A percentile compares a stretch with the other conserved stretches of the same genome.
These are phyloP conservation scores for Leptobrachium ailaonicum DNA, from an alignment of 2,113 vertebrate genomes.

Conservation along the genomic window DNA sequence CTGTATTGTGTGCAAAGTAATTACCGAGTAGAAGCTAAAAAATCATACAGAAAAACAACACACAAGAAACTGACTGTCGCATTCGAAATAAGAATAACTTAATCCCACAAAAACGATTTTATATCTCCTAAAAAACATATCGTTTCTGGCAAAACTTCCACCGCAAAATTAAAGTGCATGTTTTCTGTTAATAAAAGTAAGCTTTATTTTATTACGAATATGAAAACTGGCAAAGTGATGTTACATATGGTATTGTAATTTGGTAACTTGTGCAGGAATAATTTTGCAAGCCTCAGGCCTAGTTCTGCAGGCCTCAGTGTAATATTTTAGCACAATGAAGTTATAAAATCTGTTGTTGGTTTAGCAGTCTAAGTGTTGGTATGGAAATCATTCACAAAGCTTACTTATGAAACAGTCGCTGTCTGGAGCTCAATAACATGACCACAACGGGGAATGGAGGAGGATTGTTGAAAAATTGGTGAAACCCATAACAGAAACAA, in stretches of 20 bases:
- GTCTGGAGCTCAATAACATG: constrained; percentile 18
- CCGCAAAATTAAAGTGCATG: constrained; percentile 28
- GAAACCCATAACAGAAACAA: not conserved
- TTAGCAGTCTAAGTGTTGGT: constrained; percentile 36
- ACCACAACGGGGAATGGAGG: not conserved
- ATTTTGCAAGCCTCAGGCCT: constrained; percentile 12
- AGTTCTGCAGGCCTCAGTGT: constrained; percentile 13
- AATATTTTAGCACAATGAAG: constrained; percentile 28
- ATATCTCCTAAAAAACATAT: constrained; percentile 17
- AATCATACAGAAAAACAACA: not conserved
- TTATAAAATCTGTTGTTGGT: constrained; percentile 38
- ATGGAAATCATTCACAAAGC: constrained; percentile 23
- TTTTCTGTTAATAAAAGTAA: constrained; percentile 35
- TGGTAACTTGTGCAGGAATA: constrained; percentile 14
- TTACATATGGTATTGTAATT: constrained; percentile 35
- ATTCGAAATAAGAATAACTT: constrained; percentile 1
- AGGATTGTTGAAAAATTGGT: not conserved
- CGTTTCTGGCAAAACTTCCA: constrained; percentile 18
- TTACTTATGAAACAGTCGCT: constrained; percentile 5
- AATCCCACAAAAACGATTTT: not conserved
- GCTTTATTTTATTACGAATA: constrained; percentile 32
- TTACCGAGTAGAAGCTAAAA: not conserved
- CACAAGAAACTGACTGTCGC: not conserved
- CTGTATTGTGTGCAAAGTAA: too few relatives aligned
- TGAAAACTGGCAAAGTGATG: constrained; percentile 23